Conservation (phyloP, 2,888 invertebrate genomes). For the Rhagium mordax region DNA sequence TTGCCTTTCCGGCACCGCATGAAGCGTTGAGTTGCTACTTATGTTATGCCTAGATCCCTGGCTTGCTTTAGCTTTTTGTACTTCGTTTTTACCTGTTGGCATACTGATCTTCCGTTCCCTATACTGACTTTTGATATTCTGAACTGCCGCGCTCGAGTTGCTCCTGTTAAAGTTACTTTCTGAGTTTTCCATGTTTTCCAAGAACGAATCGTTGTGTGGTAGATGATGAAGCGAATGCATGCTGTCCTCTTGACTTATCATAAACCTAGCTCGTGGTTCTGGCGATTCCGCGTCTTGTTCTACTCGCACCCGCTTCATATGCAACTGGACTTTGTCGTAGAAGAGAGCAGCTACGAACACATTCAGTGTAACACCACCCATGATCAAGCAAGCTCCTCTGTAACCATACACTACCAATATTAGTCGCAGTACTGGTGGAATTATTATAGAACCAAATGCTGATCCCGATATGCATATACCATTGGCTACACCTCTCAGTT, state of each 20-base stretch:
- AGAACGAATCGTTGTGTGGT: slow-evolving; percentile 64
- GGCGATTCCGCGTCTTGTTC: slow-evolving; percentile 61
- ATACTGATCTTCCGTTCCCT: slow-evolving; percentile 76
- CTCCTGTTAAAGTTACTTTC: slow-evolving; percentile 76
- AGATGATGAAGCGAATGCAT: slow-evolving; percentile 64
- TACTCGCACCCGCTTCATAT: slow-evolving; percentile 78
- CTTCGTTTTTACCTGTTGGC: slow-evolving; percentile 71
- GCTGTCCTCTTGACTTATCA: slow-evolving; percentile 66
- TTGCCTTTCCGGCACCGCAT: slow-evolving; percentile 80
- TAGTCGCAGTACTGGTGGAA: slow-evolving; percentile 83
- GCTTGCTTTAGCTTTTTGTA: slow-evolving; percentile 62
- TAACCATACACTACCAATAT: slow-evolving; percentile 84
- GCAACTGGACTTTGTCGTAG: slow-evolving; percentile 88
- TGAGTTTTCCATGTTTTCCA: slow-evolving; percentile 61
- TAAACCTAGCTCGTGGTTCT: slow-evolving; percentile 65
- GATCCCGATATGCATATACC: slow-evolving; percentile 92
- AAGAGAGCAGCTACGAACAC: slow-evolving; percentile 88
- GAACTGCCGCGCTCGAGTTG: slow-evolving; percentile 81
- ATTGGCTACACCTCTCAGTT: slow-evolving; percentile 85
- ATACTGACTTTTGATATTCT: slow-evolving; percentile 69
- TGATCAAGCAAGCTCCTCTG: slow-evolving; percentile 84
- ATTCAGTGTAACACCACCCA: slow-evolving; percentile 87
- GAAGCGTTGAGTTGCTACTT: slow-evolving; percentile 70
- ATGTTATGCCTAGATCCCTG: slow-evolving; percentile 58
- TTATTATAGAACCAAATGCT: slow-evolving; percentile 87